These are phyloP conservation scores for Euglossa dilemma DNA, from an alignment of 1,140 invertebrate genomes.

Conservation along the genomic window DNA sequence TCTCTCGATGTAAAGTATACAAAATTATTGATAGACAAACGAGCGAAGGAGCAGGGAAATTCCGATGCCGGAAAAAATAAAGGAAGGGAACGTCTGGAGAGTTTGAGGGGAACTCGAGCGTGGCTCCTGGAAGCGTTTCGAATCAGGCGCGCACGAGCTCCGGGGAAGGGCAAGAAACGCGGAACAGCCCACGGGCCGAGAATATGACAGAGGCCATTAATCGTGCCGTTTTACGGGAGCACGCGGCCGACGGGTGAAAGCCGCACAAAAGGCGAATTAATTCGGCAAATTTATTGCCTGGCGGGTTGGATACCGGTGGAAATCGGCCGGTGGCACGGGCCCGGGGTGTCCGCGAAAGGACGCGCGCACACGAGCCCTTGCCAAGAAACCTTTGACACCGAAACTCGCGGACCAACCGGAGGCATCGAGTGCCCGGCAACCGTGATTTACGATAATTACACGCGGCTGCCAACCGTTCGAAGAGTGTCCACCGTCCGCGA, in stretches of 20 bases:
- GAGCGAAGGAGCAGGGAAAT: too few species aligned
- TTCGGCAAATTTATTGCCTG: constrained; percentile 77
- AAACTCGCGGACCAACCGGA: constrained; percentile 1
- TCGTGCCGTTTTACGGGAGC: constrained; percentile 74
- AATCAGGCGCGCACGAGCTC: too few species aligned
- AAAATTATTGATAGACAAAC: too few species aligned
- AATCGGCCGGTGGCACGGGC: background rate
- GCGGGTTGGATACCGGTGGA: constrained; percentile 64
- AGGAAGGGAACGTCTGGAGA: too few species aligned
- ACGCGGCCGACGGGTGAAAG: constrained; percentile 56
- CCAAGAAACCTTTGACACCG: constrained; percentile 56
- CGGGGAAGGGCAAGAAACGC: constrained; percentile 6
- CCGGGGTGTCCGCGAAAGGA: constrained; percentile 20
- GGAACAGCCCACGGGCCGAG: constrained; percentile 22
- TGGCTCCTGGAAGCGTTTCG: background rate
- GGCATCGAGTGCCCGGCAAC: constrained; percentile 34
- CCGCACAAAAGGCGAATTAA: constrained; percentile 80
- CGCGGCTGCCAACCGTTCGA: constrained; percentile 70
- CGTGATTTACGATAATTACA: constrained; percentile 78
- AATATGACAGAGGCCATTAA: constrained; percentile 72
- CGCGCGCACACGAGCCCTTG: constrained; percentile 10
- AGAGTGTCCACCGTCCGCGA: constrained; percentile 74
- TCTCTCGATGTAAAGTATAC: too few species aligned
- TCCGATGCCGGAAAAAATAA: too few species aligned
- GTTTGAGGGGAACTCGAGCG: background rate